phyloP scores from a whole-genome alignment of 2,888 invertebrate genomes.

The Epirrita christyi region DNA sequence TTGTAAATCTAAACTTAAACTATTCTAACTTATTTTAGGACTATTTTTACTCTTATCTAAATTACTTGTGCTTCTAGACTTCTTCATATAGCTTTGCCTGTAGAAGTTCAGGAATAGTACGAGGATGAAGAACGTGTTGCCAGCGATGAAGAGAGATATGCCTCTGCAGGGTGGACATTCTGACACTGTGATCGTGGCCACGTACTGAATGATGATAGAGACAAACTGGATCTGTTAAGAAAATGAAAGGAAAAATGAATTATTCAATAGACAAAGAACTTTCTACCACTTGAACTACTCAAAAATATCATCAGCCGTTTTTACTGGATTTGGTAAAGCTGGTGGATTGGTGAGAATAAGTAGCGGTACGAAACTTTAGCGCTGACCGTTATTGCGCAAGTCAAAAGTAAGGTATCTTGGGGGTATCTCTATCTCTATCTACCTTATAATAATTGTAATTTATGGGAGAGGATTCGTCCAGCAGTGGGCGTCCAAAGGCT shows the following conservation, averaged over 20 bases:
- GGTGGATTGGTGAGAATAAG: no score
- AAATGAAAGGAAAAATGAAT: slow-evolving; percentile 16
- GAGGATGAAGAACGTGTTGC: slow-evolving; percentile 85
- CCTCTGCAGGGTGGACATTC: slow-evolving; percentile 86
- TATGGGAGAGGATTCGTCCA: no score
- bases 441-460: no score
- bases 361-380: no score
- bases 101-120: slow-evolving; percentile 88
- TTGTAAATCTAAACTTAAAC: background rate
- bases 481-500: no score
- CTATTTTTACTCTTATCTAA: background rate
- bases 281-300: no score
- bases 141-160: slow-evolving; percentile 81
- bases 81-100: slow-evolving; percentile 63
- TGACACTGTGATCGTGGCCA: slow-evolving; percentile 72
- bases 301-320: no score
- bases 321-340: no score
- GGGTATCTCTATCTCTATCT: no score
- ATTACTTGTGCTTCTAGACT: background rate
- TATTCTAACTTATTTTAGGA: slow-evolving; percentile 10
- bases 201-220: slow-evolving; percentile 85
- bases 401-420: no score
- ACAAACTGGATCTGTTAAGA: slow-evolving; percentile 86
- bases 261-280: background rate
- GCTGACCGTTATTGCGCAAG: no score